Conservation (phyloP, 2,888 invertebrate genomes). For the Tenthredo livida region DNA sequence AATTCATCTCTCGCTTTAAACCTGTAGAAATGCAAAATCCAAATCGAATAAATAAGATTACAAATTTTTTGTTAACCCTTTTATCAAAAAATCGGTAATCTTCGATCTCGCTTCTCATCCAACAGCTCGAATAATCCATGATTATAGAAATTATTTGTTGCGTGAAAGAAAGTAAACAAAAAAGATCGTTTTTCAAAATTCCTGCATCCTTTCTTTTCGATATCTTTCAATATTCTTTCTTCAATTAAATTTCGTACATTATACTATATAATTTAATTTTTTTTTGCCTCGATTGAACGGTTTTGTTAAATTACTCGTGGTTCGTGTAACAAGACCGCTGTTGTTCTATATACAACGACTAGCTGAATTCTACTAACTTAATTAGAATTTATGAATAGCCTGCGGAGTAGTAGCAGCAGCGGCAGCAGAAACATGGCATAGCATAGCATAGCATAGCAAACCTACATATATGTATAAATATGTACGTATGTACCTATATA, state of each 20-base stretch:
- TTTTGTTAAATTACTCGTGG: no score
- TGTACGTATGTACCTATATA: neutral
- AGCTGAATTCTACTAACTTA: conserved; percentile 71
- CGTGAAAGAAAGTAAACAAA: no score
- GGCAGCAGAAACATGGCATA: no score
- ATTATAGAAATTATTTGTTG: no score
- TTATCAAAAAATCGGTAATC: no score
- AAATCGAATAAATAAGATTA: neutral
- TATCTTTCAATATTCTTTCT: no score
- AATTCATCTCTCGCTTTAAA: neutral
- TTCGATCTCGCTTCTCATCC: no score
- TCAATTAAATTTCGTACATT: neutral
- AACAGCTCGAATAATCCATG: no score
- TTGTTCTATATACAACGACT: conserved; percentile 54
- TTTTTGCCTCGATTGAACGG: neutral
- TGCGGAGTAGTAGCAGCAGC: conserved; percentile 55
- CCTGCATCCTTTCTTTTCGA: no score
- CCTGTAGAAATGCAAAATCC: neutral
- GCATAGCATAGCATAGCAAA: neutral
- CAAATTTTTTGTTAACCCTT: neutral
- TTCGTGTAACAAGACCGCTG: neutral
- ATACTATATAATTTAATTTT: no score
- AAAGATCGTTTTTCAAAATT: no score
- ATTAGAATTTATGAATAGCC: conserved; percentile 74
- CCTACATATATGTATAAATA: no score